These are phyloP conservation scores for Hypselothyrea guttata DNA, from an alignment of 2,888 invertebrate species.

Conservation along the genomic window DNA sequence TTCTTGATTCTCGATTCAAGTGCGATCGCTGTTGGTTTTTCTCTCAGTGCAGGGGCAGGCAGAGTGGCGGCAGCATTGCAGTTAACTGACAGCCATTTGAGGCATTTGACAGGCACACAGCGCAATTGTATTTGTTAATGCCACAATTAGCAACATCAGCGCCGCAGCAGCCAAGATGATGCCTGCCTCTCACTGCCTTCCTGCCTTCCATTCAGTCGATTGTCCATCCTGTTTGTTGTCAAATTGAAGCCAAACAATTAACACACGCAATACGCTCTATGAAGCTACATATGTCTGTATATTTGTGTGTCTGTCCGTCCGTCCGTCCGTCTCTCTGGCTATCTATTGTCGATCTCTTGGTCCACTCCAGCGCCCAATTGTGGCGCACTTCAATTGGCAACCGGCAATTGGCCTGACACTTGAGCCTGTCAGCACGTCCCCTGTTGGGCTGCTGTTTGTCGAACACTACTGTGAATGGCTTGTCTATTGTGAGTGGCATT, in stretches of 20 bases:
- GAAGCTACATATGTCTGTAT: no score
- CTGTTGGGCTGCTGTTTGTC: slow-evolving; percentile 18
- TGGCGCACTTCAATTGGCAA: slow-evolving; percentile 34
- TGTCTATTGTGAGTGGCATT: slow-evolving; percentile 3
- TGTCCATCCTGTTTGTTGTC: slow-evolving; percentile 23
- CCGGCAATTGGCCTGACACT: slow-evolving; percentile 22
- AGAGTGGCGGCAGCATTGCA: slow-evolving; percentile 7
- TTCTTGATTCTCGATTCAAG: no score
- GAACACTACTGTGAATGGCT: slow-evolving; percentile 6
- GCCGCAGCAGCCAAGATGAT: slow-evolving; percentile 12
- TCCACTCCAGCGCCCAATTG: slow-evolving; percentile 33
- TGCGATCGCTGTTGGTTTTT: no score
- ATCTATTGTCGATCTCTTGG: neutral
- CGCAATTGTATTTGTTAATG: slow-evolving; percentile 34
- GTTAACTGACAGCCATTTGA: slow-evolving; percentile 39
- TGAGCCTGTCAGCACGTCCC: slow-evolving; percentile 10
- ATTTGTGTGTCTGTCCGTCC: no score
- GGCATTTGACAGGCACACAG: slow-evolving; percentile 38
- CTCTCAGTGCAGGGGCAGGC: neutral
- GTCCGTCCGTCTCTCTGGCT: neutral
- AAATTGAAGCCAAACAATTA: slow-evolving; percentile 47
- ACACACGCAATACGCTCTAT: slow-evolving; percentile 36
- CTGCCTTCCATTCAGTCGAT: slow-evolving; percentile 12
- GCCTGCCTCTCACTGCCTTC: neutral
- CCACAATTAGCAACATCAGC: slow-evolving; percentile 41